Evolutionary conservation across 2,888 invertebrate genomes (phyloP), one percentile per base, ranked within the genome.

Genomic region (Odontocerum albicorne): DNA sequence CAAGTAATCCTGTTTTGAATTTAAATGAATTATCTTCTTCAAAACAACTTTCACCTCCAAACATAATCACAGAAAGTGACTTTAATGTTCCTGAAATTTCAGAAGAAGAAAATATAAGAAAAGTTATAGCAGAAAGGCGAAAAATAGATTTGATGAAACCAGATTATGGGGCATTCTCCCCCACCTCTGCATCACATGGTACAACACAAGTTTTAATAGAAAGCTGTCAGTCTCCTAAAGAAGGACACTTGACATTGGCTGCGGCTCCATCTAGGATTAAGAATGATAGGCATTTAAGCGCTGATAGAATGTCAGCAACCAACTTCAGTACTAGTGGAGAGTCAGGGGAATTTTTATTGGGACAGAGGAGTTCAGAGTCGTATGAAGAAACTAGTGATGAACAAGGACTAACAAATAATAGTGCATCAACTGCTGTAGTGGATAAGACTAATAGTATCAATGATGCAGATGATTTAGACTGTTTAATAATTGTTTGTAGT

Each of bases 51-150:
- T 44, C 50, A 8, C 45, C 57, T 21, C 57, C 56, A 10, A 59
- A 56, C 20, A 57, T 53, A 3, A 36, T 51, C 17, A 46, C 56
- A 1, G 60, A 60, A 27, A 62, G 59, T 35, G 52, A 61, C 32
- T 56, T 61, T 17, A 49, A 20, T 19, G 21, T 21, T 3, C 46
- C 53, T 6, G 57, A 49, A 32, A 49, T 62, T 22, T 32, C 62
- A 2, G 62, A 55, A 52, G 62, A 62, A 17, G 61, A 83, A 62
- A 81, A 79, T 62, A 81, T 83, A 61, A 77, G 83, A 65, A 79
- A 81, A 67, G 82, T 83, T 50, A 83, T 83, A 63, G 80, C 80
- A 7, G 83, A 83, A 67, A 72, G 83, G 61, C 70, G 83, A 60
- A 81, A 82, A 66, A 72, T 82, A 43, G 83, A 83, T 57, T 72